Evolutionary conservation across 2,113 vertebrate species (phyloP).

Genomic region (Bostrychus sinensis): DNA sequence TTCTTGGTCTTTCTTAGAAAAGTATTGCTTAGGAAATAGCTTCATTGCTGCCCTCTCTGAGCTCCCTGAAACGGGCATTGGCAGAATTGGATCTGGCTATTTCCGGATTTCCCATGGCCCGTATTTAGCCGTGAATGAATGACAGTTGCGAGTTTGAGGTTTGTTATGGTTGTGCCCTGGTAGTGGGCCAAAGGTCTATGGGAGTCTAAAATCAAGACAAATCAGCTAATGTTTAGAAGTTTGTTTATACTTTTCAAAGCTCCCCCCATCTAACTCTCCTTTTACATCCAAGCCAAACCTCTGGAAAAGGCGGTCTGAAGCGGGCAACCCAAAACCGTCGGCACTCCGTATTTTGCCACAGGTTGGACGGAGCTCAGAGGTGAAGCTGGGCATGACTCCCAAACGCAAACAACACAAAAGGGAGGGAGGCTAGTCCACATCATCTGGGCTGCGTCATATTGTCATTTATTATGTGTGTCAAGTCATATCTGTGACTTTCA

Average conservation of each 20-base stretch:
- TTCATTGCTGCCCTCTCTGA: slow-evolving; percentile 36
- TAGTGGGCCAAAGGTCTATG: slow-evolving; percentile 68
- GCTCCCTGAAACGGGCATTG: slow-evolving; percentile 60
- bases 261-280: slow-evolving; percentile 37
- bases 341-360: slow-evolving; percentile 55
- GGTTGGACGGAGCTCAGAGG: slow-evolving; percentile 48
- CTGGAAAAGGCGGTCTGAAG: slow-evolving; percentile 57
- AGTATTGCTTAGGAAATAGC: slow-evolving; percentile 36
- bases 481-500: slow-evolving; percentile 8
- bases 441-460: not conserved
- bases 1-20: slow-evolving; percentile 16
- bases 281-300: slow-evolving; percentile 43
- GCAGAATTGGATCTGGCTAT: slow-evolving; percentile 59
- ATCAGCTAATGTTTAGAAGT: slow-evolving; percentile 42
- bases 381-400: slow-evolving; percentile 40
- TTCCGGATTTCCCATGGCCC: slow-evolving; percentile 58
- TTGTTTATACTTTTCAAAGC: slow-evolving; percentile 64
- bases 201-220: slow-evolving; percentile 53
- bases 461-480: slow-evolving; percentile 3
- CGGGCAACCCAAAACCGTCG: slow-evolving; percentile 53
- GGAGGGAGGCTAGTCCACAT: not conserved
- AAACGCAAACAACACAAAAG: slow-evolving; percentile 40
- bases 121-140: slow-evolving; percentile 60
- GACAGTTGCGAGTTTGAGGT: slow-evolving; percentile 63
- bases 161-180: slow-evolving; percentile 67